Evolutionary conservation across 2,113 vertebrate genomes (phyloP).

Genomic region (Megaceryle torquata): DNA sequence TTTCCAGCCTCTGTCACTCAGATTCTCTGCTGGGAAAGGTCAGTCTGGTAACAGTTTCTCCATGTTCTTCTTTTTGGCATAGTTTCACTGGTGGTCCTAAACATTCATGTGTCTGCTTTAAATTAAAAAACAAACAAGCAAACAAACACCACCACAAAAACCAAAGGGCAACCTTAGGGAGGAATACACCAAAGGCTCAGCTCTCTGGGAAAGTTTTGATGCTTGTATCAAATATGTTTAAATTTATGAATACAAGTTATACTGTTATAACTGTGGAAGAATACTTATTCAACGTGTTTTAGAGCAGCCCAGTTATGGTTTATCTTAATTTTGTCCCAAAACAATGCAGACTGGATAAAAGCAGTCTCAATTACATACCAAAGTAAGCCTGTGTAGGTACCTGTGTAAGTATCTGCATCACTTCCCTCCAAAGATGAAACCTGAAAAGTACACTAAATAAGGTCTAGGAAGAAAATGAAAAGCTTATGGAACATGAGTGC

Average conservation of each 20-base stretch:
- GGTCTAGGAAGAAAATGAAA: not conserved
- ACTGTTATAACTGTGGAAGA: not conserved
- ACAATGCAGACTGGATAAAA: not conserved
- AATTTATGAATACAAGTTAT: not conserved
- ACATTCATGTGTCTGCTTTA: not conserved
- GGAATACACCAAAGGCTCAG: not conserved
- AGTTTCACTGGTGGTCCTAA: not conserved
- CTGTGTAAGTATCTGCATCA: fast-evolving
- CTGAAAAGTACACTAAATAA: not conserved
- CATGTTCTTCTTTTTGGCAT: not conserved
- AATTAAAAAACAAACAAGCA: not conserved
- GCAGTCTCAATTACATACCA: no score
- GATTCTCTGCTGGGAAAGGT: not conserved
- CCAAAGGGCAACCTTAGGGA: not conserved
- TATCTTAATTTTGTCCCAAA: not conserved
- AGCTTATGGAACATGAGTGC: not conserved
- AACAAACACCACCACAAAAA: not conserved
- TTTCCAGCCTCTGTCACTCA: not conserved
- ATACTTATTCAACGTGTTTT: not conserved
- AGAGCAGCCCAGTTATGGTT: not conserved
- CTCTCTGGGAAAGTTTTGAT: not conserved
- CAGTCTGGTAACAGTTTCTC: not conserved
- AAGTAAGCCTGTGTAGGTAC: not conserved
- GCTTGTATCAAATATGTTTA: not conserved
- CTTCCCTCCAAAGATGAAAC: not conserved